phyloP scores from a whole-genome alignment of 1,140 invertebrate genomes.

The Babylonia areolata region DNA sequence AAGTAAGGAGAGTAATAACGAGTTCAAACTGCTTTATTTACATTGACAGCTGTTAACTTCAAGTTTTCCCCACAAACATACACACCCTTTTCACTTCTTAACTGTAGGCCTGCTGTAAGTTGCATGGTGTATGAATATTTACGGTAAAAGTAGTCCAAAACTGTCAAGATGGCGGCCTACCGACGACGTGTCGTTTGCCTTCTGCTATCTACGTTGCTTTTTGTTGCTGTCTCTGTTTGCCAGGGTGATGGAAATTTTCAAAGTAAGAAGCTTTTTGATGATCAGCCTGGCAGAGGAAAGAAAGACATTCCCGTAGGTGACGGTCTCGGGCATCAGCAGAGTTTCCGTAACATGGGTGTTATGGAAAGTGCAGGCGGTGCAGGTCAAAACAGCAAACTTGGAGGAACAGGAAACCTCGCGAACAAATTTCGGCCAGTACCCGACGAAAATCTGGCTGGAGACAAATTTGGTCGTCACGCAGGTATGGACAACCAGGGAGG shows the following conservation, averaged over 20 bases:
- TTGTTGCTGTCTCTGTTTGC: slow-evolving; percentile 14
- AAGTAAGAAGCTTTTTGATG: not conserved
- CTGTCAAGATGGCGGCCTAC: slow-evolving; percentile 50
- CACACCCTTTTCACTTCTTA: not conserved
- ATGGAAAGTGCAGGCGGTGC: not conserved
- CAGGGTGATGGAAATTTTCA: not conserved
- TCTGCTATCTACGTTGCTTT: slow-evolving; percentile 20
- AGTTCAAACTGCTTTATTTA: not conserved
- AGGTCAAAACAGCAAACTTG: not conserved
- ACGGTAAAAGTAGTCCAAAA: not conserved
- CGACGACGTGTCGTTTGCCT: slow-evolving; percentile 51
- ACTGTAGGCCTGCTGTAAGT: not conserved
- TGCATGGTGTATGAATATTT: not conserved
- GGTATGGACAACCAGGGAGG: not conserved
- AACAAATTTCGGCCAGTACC: not conserved
- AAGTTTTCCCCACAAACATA: not conserved
- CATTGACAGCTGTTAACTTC: not conserved
- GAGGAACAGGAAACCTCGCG: not conserved
- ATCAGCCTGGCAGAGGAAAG: not conserved
- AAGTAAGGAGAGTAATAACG: not conserved
- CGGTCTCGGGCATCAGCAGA: not conserved
- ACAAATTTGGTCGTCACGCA: not conserved
- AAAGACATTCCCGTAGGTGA: not conserved
- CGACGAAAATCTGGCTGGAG: not conserved
- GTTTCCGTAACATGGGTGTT: not conserved